Percentiles rank a stretch among this genome's conserved stretches.
These are phyloP conservation scores for Drosophila phalerata DNA, from an alignment of 2,888 invertebrate species.

Conservation along the genomic window DNA sequence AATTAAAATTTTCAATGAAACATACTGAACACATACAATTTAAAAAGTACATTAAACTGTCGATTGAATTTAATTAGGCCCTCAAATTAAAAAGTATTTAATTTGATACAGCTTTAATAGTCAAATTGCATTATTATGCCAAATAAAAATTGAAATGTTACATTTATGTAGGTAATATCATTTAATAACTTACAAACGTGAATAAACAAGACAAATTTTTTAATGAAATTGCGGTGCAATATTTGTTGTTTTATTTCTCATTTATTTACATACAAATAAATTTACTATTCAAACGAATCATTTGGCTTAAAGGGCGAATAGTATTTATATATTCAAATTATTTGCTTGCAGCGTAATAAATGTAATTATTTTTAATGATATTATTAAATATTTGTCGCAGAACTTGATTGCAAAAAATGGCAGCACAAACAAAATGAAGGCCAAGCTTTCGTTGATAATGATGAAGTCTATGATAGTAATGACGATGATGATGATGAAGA, in stretches of 20 bases:
- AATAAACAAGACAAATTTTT: slow-evolving; percentile 8
- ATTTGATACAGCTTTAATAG: neutral
- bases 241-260: neutral
- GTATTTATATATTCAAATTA: too few relatives aligned
- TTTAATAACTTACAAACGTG: neutral
- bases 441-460: slow-evolving; percentile 15
- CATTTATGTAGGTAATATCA: neutral
- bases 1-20: too few relatives aligned
- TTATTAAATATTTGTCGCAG: slow-evolving; percentile 36
- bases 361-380: slow-evolving; percentile 48
- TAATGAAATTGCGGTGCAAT: slow-evolving; percentile 2
- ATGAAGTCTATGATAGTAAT: neutral
- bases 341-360: slow-evolving; percentile 11
- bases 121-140: neutral
- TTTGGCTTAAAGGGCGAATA: slow-evolving; percentile 7
- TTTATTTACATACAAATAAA: neutral
- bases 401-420: slow-evolving; percentile 28
- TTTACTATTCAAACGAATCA: slow-evolving; percentile 18
- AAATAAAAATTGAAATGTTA: neutral
- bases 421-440: slow-evolving; percentile 16
- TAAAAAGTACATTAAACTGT: neutral
- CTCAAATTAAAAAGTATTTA: slow-evolving; percentile 4
- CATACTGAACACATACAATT: too few relatives aligned
- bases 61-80: neutral
- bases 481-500: too few relatives aligned